These are phyloP conservation scores for Pavo muticus DNA, from an alignment of 2,113 vertebrate species.

Conservation along the genomic window DNA sequence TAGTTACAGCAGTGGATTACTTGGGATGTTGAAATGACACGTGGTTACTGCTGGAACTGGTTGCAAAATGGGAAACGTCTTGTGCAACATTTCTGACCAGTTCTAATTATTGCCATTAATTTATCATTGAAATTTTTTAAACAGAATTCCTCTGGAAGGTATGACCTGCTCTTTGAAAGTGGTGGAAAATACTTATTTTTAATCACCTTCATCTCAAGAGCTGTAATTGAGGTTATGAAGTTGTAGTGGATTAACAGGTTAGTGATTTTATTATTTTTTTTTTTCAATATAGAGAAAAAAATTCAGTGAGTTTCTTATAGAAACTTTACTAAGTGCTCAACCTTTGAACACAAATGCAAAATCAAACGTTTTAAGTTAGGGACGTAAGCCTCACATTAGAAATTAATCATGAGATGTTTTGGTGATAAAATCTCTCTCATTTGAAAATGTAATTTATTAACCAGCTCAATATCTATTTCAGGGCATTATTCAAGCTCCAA, in stretches of 20 bases:
- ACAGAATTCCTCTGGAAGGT: slow-evolving; percentile 50
- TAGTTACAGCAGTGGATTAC: background rate
- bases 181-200: slow-evolving; percentile 54
- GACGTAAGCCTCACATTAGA: slow-evolving; percentile 70
- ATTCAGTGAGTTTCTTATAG: background rate
- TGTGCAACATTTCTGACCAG: background rate
- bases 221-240: slow-evolving; percentile 75
- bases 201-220: slow-evolving; percentile 75
- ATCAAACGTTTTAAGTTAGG: slow-evolving; percentile 68
- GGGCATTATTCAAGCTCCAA: slow-evolving; percentile 67
- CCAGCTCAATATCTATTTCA: slow-evolving; percentile 74
- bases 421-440: slow-evolving; percentile 77
- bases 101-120: slow-evolving; percentile 61
- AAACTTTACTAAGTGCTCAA: slow-evolving; percentile 67
- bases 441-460: slow-evolving; percentile 78
- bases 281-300: slow-evolving; percentile 9
- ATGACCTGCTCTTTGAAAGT: slow-evolving; percentile 54
- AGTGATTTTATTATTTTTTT: slow-evolving; percentile 20
- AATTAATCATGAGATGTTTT: slow-evolving; percentile 77
- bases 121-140: background rate
- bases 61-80: background rate
- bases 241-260: slow-evolving; percentile 73
- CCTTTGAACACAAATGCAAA: slow-evolving; percentile 64
- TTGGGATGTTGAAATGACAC: rapidly evolving
- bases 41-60: background rate